Evolutionary conservation across 2,797 vertebrate species (phyloP), one percentile per base, ranked within the genome.

Genomic region (Acanthiza pusilla): DNA sequence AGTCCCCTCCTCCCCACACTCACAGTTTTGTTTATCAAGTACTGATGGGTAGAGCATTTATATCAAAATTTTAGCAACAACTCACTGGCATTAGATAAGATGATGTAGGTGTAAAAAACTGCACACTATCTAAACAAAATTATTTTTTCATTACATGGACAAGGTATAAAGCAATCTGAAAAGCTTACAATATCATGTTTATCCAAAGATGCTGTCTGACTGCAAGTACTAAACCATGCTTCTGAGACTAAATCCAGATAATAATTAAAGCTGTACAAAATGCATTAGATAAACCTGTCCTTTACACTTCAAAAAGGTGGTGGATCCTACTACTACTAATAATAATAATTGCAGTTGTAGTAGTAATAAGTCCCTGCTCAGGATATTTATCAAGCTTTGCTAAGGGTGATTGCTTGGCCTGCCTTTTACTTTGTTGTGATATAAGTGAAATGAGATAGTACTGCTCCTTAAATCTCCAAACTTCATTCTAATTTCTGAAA

Each of bases 1-100:
- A 36, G 29, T 71, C 3, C 3, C 2, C 2, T 4, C 0, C 5
- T 14, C 5, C 11, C 6, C 13, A 45, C 15, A 10, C 4, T 47
- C 55, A 30, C 7, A 43, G 17, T 19, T 51, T 55, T 10, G 0
- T 22, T 76, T 81, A 51, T 38, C 38, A 47, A 42, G 60, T 57
- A 7, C 11, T 36, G 30, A 53, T 34, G 2, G 3, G 3, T 60
- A 48, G 17, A 34, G 13, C 4, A 48, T 48, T 51, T 50, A 25
- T 17, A 81, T 27, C 1, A 77, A 54, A 67, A 55, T 40, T 62
- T 43, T 76, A 61, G 16, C 38, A 79, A 40, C 18, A 34, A 23
- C 16, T 80, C 36, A 70, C 18, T 14, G 13, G 36, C 22, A 17
- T 32, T 18, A 50, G 26, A 16, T 17, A 63, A 77, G 2, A 42